phyloP scores from a whole-genome alignment of 2,113 vertebrate genomes.

The Crotalus tigris region DNA sequence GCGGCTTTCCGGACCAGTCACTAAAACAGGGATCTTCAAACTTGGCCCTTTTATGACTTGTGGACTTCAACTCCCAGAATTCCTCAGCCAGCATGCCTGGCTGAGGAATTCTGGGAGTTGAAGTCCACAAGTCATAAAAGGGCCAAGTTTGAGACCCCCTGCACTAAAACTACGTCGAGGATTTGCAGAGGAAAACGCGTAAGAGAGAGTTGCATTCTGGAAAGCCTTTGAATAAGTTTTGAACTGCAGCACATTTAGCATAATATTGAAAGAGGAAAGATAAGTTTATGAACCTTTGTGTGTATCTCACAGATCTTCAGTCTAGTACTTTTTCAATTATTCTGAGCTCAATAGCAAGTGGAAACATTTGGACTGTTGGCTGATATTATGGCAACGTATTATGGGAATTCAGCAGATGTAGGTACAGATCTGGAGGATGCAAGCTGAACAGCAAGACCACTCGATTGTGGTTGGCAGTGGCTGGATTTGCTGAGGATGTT shows the following conservation, averaged over 20 bases:
- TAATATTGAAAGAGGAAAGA: not conserved
- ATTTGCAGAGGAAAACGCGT: too few species aligned
- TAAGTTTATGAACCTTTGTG: not conserved
- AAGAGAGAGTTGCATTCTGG: not conserved
- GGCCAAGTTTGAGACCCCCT: too few species aligned
- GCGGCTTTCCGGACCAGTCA: too few species aligned
- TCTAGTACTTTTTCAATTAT: not conserved
- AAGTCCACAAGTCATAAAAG: too few species aligned
- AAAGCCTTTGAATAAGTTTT: not conserved
- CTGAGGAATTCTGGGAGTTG: too few species aligned
- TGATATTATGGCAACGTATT: not conserved
- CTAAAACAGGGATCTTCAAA: too few species aligned
- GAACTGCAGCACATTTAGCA: not conserved
- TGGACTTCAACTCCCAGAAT: too few species aligned
- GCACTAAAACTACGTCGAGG: too few species aligned
- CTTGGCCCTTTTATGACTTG: too few species aligned
- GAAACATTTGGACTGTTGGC: not conserved
- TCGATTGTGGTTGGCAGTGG: not conserved
- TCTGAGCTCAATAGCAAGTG: not conserved
- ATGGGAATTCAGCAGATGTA: not conserved
- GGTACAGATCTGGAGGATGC: not conserved
- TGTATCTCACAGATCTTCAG: not conserved
- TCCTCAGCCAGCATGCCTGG: too few species aligned
- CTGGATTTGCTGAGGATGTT: not conserved
- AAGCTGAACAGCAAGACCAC: not conserved